Evolutionary conservation across 2,888 invertebrate genomes (phyloP), one percentile per base, ranked within the genome.

Genomic region (Erannis defoliaria): DNA sequence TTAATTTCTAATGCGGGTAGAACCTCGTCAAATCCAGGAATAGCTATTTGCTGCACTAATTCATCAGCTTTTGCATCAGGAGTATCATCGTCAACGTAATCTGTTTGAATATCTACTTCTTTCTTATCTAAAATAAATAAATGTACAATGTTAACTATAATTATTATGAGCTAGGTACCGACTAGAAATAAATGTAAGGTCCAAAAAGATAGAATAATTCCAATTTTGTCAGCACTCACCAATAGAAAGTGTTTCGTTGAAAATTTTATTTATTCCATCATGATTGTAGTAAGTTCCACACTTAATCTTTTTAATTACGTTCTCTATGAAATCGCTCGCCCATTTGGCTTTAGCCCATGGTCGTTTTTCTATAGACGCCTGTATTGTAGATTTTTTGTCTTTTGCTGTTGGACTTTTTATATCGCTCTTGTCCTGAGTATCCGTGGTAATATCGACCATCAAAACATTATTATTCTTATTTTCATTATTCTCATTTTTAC

Each of bases 251-350:
- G 48, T 64, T n/a, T 61, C 53, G 33, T 55, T 62, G 35, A 33
- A 26, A 35, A 64, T 55, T 57, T 67, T 77, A 49, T 64, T 59
- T 0, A 46, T 18, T 31, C 1, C 19, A 55, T 84, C 85, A 46
- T 81, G 76, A 55, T 67, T 84, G 57, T 85, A 90, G 74, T 91
- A 91, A 54, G 81, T 79, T 42, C 92, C 92, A 64, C 65, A 79
- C 49, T 79, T 83, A 21, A 92, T 80, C 64, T 90, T 90, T 57
- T 72, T 84, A 37, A 91, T 86, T 14, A 92, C 82, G 59, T 81
- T 89, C n/a, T 92, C 92, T 51, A 91, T 85, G 49, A 89, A 85
- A 48, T 90, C 88, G 69, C 82, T 89, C 0, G 86, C 82, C 83
- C 85, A 80, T 69, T 82, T 89, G 9, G 79, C 77, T 75, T 85